Evolutionary conservation across 92 coral and sea anemone genomes (phyloP).

Genomic region (Palythoa caribaeorum): DNA sequence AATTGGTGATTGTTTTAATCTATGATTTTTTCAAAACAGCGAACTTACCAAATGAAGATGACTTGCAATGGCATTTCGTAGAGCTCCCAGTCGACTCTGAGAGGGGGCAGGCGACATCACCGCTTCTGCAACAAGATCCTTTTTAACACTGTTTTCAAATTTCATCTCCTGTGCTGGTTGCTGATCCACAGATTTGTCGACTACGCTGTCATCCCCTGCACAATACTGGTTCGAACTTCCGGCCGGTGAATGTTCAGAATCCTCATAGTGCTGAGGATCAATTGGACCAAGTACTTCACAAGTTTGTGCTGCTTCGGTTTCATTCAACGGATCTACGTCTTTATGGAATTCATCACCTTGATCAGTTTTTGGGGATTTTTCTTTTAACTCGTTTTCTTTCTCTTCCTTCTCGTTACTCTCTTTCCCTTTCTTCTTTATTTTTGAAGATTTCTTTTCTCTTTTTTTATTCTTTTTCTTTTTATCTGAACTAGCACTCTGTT

Average conservation of each 20-base stretch:
- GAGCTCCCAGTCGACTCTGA: neutral
- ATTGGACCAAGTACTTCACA: neutral
- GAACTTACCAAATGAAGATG: neutral
- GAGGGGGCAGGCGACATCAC: constrained; percentile 9
- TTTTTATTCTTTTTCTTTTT: constrained; percentile 1
- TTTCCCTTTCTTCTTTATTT: neutral
- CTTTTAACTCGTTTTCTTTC: neutral
- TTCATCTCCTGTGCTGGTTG: neutral
- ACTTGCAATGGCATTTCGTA: neutral
- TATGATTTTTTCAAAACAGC: no score
- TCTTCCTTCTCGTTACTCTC: neutral
- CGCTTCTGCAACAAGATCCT: neutral
- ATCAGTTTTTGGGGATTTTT: neutral
- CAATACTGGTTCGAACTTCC: neutral
- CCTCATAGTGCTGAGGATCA: neutral
- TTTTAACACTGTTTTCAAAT: no score
- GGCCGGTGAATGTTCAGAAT: neutral
- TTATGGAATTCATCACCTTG: neutral
- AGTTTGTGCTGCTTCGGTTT: neutral
- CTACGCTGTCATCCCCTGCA: neutral
- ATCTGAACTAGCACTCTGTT: neutral
- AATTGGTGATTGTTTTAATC: no score
- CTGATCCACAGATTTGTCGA: neutral
- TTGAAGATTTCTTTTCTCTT: constrained; percentile 9
- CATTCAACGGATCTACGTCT: neutral